These are phyloP conservation scores for Cheilosia urbana DNA, from an alignment of 2,888 invertebrate species.

Conservation along the genomic window DNA sequence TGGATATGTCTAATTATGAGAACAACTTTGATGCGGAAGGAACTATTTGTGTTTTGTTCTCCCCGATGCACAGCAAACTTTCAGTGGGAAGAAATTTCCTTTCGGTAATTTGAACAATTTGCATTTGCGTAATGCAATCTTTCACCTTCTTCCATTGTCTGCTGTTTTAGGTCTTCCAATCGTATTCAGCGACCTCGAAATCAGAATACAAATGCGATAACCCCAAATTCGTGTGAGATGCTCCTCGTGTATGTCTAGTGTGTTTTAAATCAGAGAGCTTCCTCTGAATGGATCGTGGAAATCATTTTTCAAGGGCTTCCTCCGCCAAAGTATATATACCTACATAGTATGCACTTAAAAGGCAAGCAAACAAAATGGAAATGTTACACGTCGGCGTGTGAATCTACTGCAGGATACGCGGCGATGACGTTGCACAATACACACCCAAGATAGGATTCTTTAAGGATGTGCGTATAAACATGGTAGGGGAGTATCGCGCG, in stretches of 20 bases:
- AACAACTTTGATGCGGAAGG: constrained; percentile 20
- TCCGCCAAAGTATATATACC: neutral
- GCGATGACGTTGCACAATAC: constrained; percentile 32
- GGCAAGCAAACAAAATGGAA: constrained; percentile 14
- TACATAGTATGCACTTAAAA: neutral
- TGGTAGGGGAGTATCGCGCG: constrained; percentile 8
- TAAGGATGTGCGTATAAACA: constrained; percentile 51
- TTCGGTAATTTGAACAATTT: too few species aligned
- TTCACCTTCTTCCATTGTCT: too few species aligned
- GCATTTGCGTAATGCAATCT: too few species aligned
- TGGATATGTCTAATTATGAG: constrained; percentile 26
- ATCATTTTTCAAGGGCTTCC: constrained; percentile 39
- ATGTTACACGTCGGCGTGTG: constrained; percentile 39
- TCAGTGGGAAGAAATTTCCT: too few species aligned
- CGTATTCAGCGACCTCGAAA: constrained; percentile 10
- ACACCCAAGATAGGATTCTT: neutral
- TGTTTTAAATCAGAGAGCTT: neutral
- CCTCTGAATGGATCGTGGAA: constrained; percentile 3
- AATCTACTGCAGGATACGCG: constrained; percentile 28
- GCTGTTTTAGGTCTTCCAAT: neutral
- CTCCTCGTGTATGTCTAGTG: neutral
- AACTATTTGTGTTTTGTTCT: neutral
- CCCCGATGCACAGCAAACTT: neutral
- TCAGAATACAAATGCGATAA: neutral
- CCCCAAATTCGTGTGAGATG: constrained; percentile 9